A percentile compares a stretch with the other conserved stretches of the same genome.
Evolutionary conservation across 2,888 invertebrate genomes (phyloP).

Genomic region (Tachina grossa): DNA sequence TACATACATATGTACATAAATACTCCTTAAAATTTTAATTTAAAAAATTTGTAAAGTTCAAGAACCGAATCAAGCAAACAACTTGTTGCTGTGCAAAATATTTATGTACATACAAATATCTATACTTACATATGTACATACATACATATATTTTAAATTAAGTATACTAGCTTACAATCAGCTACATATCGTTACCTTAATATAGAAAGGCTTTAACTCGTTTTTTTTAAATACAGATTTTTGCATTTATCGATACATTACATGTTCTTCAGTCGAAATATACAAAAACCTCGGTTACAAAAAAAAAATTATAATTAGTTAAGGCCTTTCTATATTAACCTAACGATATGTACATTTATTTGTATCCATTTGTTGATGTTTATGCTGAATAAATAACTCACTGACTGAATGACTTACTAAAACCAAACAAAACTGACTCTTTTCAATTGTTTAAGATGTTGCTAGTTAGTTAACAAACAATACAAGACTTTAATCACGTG

Average conservation of each 20-base stretch:
- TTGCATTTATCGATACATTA: too few species aligned
- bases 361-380: neutral
- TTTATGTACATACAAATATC: neutral
- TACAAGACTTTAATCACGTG: slow-evolving; percentile 55
- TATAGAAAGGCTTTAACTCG: too few species aligned
- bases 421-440: neutral
- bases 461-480: neutral
- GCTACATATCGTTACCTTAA: too few species aligned
- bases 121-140: neutral
- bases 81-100: neutral
- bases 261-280: too few species aligned
- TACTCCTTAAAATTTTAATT: neutral
- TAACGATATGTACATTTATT: neutral
- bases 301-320: too few species aligned
- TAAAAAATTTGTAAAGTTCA: slow-evolving; percentile 56
- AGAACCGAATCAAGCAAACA: slow-evolving; percentile 52
- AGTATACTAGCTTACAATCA: too few species aligned
- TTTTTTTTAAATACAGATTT: too few species aligned
- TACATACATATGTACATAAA: neutral
- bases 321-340: too few species aligned
- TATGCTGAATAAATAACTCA: slow-evolving; percentile 44
- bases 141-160: neutral
- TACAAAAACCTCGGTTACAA: too few species aligned
- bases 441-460: slow-evolving; percentile 8
- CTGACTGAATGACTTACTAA: slow-evolving; percentile 55